Evolutionary conservation across 2,797 vertebrate genomes (phyloP), one percentile per base, ranked within the genome.

Genomic region (Sebastes elongatus): DNA sequence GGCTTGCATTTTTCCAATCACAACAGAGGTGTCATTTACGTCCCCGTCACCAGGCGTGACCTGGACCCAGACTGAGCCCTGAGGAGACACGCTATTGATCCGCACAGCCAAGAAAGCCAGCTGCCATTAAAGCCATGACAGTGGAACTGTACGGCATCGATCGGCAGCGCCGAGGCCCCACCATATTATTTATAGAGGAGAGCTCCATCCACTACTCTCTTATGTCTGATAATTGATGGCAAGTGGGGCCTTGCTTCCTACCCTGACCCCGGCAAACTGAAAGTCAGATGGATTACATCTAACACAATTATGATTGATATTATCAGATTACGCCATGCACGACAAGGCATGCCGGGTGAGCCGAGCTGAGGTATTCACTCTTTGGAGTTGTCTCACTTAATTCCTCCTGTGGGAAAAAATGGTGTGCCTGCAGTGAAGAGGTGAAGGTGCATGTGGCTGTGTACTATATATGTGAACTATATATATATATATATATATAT

Each of bases 241-340:
- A 97, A 98, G 96, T 96, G 96, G 97, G 96, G 96, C 96, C 95
- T 95, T 94, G 96, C 95, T 90, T 95, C 93, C 96, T 96, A 94
- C 95, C 92, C 96, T 98, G 97, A 98, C 97, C 96, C 95, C 91
- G 82, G 94, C 94, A 94, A 96, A 96, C 96, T 95, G 95, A 96
- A 96, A 97, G 96, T 96, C 95, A 95, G 84, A 97, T 96, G 96
- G 96, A 97, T 98, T 96, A 97, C 96, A 95, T 96, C 97, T 97
- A 97, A 97, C 96, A 96, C 96, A 96, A 97, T 98, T 97, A 97
- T 96, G 96, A 97, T 95, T 96, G 97, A 97, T 96, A 95, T 96
- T 96, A 97, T 97, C 96, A 96, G 96, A 96, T 97, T 96, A 96
- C 94, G 94, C 91, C 95, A 90, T 92, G 87, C 93, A 94, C 85